phyloP scores from a whole-genome alignment of 2,888 invertebrate species.

The Athetis lepigone region DNA sequence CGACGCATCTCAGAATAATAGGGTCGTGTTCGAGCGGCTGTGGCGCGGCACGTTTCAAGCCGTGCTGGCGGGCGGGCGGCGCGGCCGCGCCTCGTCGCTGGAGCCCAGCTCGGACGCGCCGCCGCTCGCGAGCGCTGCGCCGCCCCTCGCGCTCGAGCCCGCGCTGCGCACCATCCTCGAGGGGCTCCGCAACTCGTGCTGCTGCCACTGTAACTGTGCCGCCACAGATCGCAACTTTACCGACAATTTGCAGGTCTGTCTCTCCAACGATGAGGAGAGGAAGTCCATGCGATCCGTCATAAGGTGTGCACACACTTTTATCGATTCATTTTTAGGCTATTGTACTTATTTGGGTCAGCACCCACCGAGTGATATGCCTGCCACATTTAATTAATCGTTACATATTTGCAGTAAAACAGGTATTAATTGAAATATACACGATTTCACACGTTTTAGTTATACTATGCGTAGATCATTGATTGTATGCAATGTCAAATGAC shows the following conservation, averaged over 20 bases:
- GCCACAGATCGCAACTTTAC: slow-evolving; percentile 77
- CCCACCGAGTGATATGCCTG: slow-evolving; percentile 58
- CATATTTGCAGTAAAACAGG: slow-evolving; percentile 60
- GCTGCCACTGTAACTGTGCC: slow-evolving; percentile 86
- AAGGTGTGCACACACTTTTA: slow-evolving; percentile 89
- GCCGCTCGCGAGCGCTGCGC: slow-evolving; percentile 56
- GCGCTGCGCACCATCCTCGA: slow-evolving; percentile 83
- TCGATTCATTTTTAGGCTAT: slow-evolving; percentile 68
- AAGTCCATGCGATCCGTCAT: slow-evolving; percentile 92
- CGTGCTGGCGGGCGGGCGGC: slow-evolving; percentile 82
- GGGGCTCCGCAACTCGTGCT: slow-evolving; percentile 82
- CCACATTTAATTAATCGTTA: slow-evolving; percentile 69
- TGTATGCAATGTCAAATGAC: slow-evolving; percentile 51
- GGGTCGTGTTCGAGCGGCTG: slow-evolving; percentile 93
- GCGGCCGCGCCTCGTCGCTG: slow-evolving; percentile 83
- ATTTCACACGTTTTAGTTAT: slow-evolving; percentile 57
- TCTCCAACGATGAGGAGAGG: slow-evolving; percentile 87
- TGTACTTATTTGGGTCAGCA: slow-evolving; percentile 63
- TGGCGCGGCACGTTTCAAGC: slow-evolving; percentile 93
- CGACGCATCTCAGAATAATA: slow-evolving; percentile 89
- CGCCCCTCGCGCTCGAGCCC: slow-evolving; percentile 81
- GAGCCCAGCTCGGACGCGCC: slow-evolving; percentile 74
- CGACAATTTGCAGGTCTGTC: slow-evolving; percentile 90
- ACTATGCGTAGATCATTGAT: slow-evolving; percentile 59
- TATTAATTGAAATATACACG: slow-evolving; percentile 65